A percentile compares a stretch with the other conserved stretches of the same genome.
phyloP scores from a whole-genome alignment of 2,113 vertebrate species.

The Gambusia holbrooki region DNA sequence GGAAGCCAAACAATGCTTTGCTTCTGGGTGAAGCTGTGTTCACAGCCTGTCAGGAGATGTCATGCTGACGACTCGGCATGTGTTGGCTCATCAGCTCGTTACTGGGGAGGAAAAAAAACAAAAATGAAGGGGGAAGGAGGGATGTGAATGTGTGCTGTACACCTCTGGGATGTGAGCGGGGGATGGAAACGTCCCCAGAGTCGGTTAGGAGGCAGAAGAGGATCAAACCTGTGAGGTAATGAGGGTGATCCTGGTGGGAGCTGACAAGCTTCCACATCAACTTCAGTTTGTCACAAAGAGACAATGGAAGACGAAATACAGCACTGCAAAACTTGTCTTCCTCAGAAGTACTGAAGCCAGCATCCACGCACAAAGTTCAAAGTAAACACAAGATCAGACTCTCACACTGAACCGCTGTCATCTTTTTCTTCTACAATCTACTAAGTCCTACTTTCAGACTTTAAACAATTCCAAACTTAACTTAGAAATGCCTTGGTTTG shows the following conservation, averaged over 20 bases:
- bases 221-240: not conserved
- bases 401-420: not conserved
- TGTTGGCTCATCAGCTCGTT: slow-evolving; percentile 35
- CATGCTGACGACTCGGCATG: not conserved
- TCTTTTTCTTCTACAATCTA: not conserved
- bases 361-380: not conserved
- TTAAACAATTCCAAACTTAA: not conserved
- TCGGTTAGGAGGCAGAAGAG: not conserved
- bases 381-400: not conserved
- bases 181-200: slow-evolving; percentile 4
- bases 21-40: slow-evolving; percentile 14
- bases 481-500: not conserved
- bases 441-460: not conserved
- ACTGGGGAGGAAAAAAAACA: not conserved
- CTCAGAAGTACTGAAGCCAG: not conserved
- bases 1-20: slow-evolving; percentile 37
- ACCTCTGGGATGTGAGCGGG: slow-evolving; percentile 9
- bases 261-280: slow-evolving; percentile 18
- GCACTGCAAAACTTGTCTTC: not conserved
- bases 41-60: slow-evolving; percentile 36
- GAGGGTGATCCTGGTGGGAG: slow-evolving; percentile 37
- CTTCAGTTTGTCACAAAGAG: slow-evolving; percentile 12
- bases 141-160: not conserved
- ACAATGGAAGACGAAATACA: not conserved
- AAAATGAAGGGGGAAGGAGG: not conserved